These are phyloP conservation scores for Suillia variegata DNA, from an alignment of 2,888 invertebrate genomes.

Conservation along the genomic window DNA sequence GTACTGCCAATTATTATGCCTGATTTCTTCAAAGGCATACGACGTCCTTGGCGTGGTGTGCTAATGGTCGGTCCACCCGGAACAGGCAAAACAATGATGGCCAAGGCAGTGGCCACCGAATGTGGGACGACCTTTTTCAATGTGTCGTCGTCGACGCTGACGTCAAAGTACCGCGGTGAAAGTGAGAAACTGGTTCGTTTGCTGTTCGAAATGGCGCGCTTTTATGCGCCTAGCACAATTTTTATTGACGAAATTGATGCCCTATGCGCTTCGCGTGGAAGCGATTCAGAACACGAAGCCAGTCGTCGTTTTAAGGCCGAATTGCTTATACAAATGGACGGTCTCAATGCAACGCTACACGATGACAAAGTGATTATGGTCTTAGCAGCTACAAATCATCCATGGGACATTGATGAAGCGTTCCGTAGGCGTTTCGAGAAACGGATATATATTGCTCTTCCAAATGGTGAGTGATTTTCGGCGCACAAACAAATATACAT, in stretches of 20 bases:
- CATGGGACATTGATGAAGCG: slow-evolving; percentile 91
- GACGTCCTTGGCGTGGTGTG: slow-evolving; percentile 74
- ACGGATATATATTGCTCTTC: slow-evolving; percentile 85
- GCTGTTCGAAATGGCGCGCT: slow-evolving; percentile 87
- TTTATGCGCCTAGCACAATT: slow-evolving; percentile 88
- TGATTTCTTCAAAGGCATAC: slow-evolving; percentile 85
- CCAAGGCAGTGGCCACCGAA: slow-evolving; percentile 87
- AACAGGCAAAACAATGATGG: slow-evolving; percentile 81
- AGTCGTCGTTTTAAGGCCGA: slow-evolving; percentile 85
- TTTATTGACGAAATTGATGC: slow-evolving; percentile 92
- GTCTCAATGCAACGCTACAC: slow-evolving; percentile 70
- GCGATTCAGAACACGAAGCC: slow-evolving; percentile 87
- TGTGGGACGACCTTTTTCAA: slow-evolving; percentile 88
- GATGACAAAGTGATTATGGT: slow-evolving; percentile 81
- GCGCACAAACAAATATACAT: neutral
- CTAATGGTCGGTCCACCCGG: slow-evolving; percentile 65
- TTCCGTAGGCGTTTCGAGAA: slow-evolving; percentile 85
- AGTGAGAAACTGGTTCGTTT: slow-evolving; percentile 86
- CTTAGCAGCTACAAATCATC: slow-evolving; percentile 88
- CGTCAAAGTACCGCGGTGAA: slow-evolving; percentile 89
- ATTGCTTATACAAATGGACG: slow-evolving; percentile 90
- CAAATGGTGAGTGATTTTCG: slow-evolving; percentile 69
- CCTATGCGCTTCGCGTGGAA: slow-evolving; percentile 79
- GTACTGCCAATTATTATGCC: slow-evolving; percentile 87
- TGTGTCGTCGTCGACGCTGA: slow-evolving; percentile 84